phyloP scores from a whole-genome alignment of 1,140 invertebrate genomes.

The Drosophila nigromelanica region DNA sequence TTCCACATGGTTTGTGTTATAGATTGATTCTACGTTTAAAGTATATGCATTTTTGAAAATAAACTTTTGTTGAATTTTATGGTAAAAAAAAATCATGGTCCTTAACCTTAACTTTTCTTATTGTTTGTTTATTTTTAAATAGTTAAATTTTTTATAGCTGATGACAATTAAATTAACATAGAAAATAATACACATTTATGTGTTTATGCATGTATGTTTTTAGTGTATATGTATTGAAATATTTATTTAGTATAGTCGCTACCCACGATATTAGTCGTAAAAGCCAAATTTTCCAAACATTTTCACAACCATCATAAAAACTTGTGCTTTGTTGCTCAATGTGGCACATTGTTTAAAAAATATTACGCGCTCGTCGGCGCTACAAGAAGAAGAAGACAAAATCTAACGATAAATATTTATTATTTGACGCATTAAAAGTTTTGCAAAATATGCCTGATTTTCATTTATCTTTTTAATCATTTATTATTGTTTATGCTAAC shows the following conservation, averaged over 20 bases:
- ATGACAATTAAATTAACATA: background rate
- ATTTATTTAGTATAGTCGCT: slow-evolving; percentile 5
- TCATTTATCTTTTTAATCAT: slow-evolving; percentile 44
- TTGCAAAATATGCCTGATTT: slow-evolving; percentile 10
- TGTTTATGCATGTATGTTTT: background rate
- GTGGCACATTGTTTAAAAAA: slow-evolving; percentile 44
- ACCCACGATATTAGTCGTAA: slow-evolving; percentile 42
- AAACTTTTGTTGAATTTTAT: no score
- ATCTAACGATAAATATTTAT: slow-evolving; percentile 60
- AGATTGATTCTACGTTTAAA: no score
- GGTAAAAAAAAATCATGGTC: no score
- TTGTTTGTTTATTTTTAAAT: no score
- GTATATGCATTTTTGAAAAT: no score
- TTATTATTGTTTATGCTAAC: slow-evolving; percentile 47
- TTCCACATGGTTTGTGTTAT: no score
- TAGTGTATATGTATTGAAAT: background rate
- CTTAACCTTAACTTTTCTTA: no score
- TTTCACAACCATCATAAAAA: slow-evolving; percentile 38
- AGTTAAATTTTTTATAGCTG: background rate
- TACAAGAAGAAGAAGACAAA: slow-evolving; percentile 14
- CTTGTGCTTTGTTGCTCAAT: slow-evolving; percentile 30
- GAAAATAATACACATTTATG: background rate
- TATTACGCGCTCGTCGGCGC: slow-evolving; percentile 15
- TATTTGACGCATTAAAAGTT: slow-evolving; percentile 44
- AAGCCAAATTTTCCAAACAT: slow-evolving; percentile 34